These are phyloP conservation scores for Chionis minor DNA, from an alignment of 2,113 vertebrate genomes.

Conservation along the genomic window DNA sequence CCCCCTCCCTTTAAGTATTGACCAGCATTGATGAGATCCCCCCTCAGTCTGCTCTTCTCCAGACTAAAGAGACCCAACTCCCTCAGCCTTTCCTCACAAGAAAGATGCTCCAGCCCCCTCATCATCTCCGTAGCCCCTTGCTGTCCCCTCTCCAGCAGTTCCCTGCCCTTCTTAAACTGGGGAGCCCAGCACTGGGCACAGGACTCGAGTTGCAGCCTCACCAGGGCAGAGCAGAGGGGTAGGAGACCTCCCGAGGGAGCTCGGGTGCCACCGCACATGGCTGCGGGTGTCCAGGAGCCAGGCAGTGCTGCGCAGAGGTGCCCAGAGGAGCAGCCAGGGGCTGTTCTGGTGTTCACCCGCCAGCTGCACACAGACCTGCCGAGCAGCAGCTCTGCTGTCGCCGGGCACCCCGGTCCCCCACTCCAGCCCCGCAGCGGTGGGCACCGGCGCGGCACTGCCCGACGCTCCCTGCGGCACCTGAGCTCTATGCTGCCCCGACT, in stretches of 20 bases:
- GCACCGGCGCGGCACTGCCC: not conserved
- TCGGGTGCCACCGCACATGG: not conserved
- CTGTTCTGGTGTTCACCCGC: not conserved
- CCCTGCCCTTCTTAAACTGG: no score
- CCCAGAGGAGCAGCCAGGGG: fast-evolving
- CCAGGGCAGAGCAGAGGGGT: no score
- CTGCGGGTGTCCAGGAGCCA: fast-evolving
- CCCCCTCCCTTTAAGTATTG: no score
- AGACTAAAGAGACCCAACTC: no score
- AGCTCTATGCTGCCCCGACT: not conserved
- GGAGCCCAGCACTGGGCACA: no score
- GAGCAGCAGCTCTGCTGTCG: fast-evolving
- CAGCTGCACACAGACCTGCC: not conserved
- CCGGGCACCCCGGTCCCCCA: fast-evolving
- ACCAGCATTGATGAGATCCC: no score
- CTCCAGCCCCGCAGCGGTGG: fast-evolving
- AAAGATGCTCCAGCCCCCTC: no score
- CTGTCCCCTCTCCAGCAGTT: no score
- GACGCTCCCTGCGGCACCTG: fast-evolving
- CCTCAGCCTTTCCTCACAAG: no score
- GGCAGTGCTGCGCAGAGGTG: fast-evolving
- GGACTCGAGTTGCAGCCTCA: no score
- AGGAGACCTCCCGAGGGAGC: not conserved
- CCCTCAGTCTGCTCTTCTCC: no score
- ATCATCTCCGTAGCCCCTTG: no score